Evolutionary conservation across 2,888 invertebrate genomes (phyloP), one percentile per base, ranked within the genome.

Genomic region (Himalopsyche kuldschensis): DNA sequence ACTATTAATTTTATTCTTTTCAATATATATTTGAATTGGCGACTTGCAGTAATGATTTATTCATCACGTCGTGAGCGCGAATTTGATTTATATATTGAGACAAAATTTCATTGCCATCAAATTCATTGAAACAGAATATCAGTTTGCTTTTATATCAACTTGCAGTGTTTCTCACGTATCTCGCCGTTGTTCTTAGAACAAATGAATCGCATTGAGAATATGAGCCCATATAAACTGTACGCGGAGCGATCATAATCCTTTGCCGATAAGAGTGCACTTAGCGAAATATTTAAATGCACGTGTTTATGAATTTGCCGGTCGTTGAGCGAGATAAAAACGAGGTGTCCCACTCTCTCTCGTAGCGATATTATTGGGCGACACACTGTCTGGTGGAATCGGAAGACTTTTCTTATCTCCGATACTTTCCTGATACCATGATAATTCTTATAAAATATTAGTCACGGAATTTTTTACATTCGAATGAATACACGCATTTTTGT

Each of bases 361-460:
- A 63, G 80, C 80, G 41, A 81, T 78, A 41, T 41, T 77, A 35
- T 69, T 41, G n/a, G 83, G 83, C 83, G 83, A 81, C 83, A 81
- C 78, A 78, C 81, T 69, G 83, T 83, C 83, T 83, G 81, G 81
- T 76, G 55, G 41, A 55, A 47, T 76, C 47, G 48, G 8, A 80
- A 79, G 41, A 83, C 69, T 78, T 75, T 79, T 31, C 47, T 78
- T 83, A 83, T 83, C 83, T 83, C 69, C 75, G 24, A 41, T 10
- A 30, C 32, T 31, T 69, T 30, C 75, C 75, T 82, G 48, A 75
- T 47, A 24, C 15, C 79, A 46, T 47, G 82, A 27, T 55, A 81
- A 20, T 48, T 48, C 35, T 35, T 2, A 15, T 41, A 41, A 11
- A 41, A 15, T 41, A 41, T 41, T 41, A 41, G 15, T 41, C 41